Conservation (phyloP, 2,797 vertebrate genomes). For the Fistularia tabacaria region DNA sequence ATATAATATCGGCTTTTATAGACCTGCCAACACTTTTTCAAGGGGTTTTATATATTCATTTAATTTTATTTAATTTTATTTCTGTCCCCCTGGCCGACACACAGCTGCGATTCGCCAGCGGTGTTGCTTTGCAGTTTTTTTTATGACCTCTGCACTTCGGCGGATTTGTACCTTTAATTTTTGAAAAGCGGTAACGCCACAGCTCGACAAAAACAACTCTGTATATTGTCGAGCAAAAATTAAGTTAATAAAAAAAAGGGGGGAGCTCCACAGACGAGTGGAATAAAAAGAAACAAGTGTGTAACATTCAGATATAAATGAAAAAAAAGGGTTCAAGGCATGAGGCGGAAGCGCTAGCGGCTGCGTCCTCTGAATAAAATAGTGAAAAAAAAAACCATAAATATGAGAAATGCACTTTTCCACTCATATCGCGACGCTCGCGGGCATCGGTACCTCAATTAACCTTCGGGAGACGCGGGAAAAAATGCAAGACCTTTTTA, state of each 20-base stretch:
- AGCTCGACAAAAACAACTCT: slow-evolving; percentile 46
- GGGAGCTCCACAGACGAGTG: slow-evolving; percentile 53
- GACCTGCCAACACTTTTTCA: slow-evolving; percentile 83
- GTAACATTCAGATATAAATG: slow-evolving; percentile 49
- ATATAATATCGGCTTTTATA: slow-evolving; percentile 88
- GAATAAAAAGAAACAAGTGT: slow-evolving; percentile 57
- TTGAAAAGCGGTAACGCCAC: slow-evolving; percentile 27
- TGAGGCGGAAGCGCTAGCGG: no score
- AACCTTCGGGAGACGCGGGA: slow-evolving; percentile 74
- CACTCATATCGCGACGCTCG: slow-evolving; percentile 57
- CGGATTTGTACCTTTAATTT: slow-evolving; percentile 51
- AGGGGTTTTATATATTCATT: slow-evolving; percentile 20
- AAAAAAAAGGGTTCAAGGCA: slow-evolving; percentile 64
- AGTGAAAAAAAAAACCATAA: slow-evolving; percentile 1
- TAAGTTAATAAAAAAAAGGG: no score
- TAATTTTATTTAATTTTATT: no score
- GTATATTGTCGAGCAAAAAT: slow-evolving; percentile 67
- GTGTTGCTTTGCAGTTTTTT: slow-evolving; percentile 70
- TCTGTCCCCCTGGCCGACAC: slow-evolving; percentile 35
- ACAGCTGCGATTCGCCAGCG: slow-evolving; percentile 60
- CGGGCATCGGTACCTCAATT: slow-evolving; percentile 72
- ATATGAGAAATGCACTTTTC: slow-evolving; percentile 66
- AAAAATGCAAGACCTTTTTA: slow-evolving; percentile 79
- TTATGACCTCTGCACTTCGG: slow-evolving; percentile 78
- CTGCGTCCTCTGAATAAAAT: no score